phyloP scores from a whole-genome alignment of 2,888 invertebrate genomes.

The Taenaris catops region DNA sequence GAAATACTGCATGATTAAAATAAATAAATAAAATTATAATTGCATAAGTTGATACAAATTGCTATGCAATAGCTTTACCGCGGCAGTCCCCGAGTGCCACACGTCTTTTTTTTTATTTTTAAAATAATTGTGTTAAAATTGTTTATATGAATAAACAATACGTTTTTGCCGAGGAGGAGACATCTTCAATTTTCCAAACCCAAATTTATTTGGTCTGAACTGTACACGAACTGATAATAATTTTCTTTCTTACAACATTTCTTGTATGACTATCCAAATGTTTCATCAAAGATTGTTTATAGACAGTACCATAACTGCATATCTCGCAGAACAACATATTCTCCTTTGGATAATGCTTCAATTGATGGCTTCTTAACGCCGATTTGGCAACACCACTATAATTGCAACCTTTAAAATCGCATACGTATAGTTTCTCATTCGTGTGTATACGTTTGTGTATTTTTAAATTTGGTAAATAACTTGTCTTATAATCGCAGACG shows the following conservation, averaged over 20 bases:
- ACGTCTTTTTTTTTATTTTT: too few relatives aligned
- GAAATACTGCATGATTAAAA: too few relatives aligned
- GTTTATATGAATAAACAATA: too few relatives aligned
- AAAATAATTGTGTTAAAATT: too few relatives aligned
- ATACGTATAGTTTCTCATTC: constrained; percentile 29
- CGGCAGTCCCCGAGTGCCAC: too few relatives aligned
- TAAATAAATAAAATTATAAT: too few relatives aligned
- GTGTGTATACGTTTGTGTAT: constrained; percentile 38
- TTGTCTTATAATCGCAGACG: constrained; percentile 34
- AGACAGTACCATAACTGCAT: constrained; percentile 44
- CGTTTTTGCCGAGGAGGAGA: too few relatives aligned
- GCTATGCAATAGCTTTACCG: too few relatives aligned
- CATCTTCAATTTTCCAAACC: too few relatives aligned
- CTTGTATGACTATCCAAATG: constrained; percentile 38
- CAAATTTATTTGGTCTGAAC: too few relatives aligned
- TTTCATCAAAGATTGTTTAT: constrained; percentile 39
- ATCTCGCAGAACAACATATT: constrained; percentile 43
- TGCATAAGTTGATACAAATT: too few relatives aligned
- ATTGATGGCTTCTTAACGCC: constrained; percentile 36
- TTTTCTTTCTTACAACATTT: constrained; percentile 24
- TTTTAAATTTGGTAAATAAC: constrained; percentile 36
- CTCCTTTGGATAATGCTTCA: constrained; percentile 36
- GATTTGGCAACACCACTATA: constrained; percentile 32
- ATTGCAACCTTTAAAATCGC: constrained; percentile 28
- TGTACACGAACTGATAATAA: too few relatives aligned